These are phyloP conservation scores for Caenorhabditis japonica DNA, from an alignment of 2,888 invertebrate genomes.

Conservation along the genomic window DNA sequence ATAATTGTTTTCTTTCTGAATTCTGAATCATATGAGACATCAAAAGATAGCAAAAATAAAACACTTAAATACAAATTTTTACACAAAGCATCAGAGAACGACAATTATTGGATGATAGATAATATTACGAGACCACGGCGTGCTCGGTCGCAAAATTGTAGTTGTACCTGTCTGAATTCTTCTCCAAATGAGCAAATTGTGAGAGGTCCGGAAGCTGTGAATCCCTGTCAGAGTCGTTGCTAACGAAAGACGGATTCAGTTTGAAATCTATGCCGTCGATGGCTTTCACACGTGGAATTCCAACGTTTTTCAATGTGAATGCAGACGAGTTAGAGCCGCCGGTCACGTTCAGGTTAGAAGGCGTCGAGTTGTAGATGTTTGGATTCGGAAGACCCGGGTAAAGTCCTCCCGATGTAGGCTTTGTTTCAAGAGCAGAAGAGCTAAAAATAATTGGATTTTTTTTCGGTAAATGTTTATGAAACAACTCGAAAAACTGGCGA, in stretches of 20 bases:
- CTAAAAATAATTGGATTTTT: conserved; percentile 11
- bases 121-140: conserved; percentile 40
- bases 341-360: conserved; percentile 49
- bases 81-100: conserved; percentile 6
- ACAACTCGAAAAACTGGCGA: too few species aligned
- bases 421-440: conserved; percentile 31
- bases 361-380: conserved; percentile 33
- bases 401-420: conserved; percentile 20
- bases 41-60: too few species aligned
- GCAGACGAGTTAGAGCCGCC: conserved; percentile 46
- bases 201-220: conserved; percentile 33
- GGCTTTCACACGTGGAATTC: conserved; percentile 35
- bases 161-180: conserved; percentile 18
- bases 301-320: conserved; percentile 60
- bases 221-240: neutral
- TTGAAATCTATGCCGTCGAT: conserved; percentile 56
- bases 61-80: conserved; percentile 22
- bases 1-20: neutral
- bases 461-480: too few species aligned
- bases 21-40: conserved; percentile 35
- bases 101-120: neutral
- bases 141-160: conserved; percentile 41
- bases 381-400: conserved; percentile 49
- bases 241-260: conserved; percentile 40
- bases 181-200: conserved; percentile 19